These are phyloP conservation scores for Oryzias celebensis DNA, from an alignment of 2,113 vertebrate species.

Conservation along the genomic window DNA sequence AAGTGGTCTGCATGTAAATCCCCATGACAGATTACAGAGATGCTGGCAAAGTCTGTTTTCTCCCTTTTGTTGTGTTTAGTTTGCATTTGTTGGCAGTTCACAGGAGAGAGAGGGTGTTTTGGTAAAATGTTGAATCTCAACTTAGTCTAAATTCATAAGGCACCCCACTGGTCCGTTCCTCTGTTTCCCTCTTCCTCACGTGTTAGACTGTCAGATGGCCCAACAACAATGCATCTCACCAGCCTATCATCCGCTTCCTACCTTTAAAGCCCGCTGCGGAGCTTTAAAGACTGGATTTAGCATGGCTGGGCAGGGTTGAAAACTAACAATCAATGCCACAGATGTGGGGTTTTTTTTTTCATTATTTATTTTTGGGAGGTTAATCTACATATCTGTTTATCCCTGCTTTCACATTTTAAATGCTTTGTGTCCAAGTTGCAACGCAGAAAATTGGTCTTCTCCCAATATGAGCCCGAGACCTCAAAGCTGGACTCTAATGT, in stretches of 20 bases:
- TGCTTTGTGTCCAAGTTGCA: constrained; percentile 34
- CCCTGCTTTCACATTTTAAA: constrained; percentile 61
- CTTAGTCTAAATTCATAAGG: constrained; percentile 78
- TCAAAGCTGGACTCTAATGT: constrained; percentile 37
- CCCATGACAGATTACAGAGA: constrained; percentile 51
- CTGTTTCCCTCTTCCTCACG: constrained; percentile 58
- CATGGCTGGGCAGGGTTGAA: constrained; percentile 68
- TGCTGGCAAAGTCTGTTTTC: constrained; percentile 38
- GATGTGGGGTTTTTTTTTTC: constrained; percentile 26
- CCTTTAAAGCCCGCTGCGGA: constrained; percentile 67
- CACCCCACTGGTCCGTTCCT: constrained; percentile 64
- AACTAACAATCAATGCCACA: constrained; percentile 56
- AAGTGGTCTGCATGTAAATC: constrained; percentile 36
- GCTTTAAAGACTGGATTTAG: constrained; percentile 74
- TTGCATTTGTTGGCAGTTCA: constrained; percentile 70
- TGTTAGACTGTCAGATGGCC: constrained; percentile 73
- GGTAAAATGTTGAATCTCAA: constrained; percentile 67
- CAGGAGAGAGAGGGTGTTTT: constrained; percentile 56
- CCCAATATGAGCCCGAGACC: constrained; percentile 39
- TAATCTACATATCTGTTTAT: constrained; percentile 60
- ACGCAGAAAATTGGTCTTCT: constrained; percentile 41
- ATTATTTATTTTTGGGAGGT: no score
- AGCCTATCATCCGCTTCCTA: constrained; percentile 64
- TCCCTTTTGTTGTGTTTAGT: constrained; percentile 48
- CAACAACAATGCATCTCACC: constrained; percentile 69